These are phyloP conservation scores for Hiodon alosoides DNA, from an alignment of 2,113 vertebrate species.

Conservation along the genomic window DNA sequence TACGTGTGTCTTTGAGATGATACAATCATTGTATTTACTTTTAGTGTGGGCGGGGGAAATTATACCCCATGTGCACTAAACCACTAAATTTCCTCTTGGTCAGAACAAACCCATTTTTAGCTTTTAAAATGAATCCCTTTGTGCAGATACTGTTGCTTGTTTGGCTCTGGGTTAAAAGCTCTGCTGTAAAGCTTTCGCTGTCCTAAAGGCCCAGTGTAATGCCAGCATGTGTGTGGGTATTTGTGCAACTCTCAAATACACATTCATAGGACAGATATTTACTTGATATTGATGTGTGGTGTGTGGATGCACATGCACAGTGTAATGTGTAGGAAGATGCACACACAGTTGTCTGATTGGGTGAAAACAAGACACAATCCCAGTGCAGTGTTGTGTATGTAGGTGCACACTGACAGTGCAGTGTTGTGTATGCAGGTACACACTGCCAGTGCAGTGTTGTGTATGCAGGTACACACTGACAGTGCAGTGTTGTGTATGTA, in stretches of 20 bases:
- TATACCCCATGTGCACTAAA: constrained; percentile 1
- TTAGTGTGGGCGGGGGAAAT: constrained; percentile 21
- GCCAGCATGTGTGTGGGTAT: too few species aligned
- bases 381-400: too few species aligned
- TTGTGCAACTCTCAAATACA: too few species aligned
- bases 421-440: not conserved
- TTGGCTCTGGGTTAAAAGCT: not conserved
- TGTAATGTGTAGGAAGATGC: not conserved
- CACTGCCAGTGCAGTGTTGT: not conserved
- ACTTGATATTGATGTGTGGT: not conserved
- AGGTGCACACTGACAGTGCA: too few species aligned
- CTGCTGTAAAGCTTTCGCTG: not conserved
- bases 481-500: constrained; percentile 34
- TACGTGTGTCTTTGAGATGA: not conserved
- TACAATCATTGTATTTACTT: constrained; percentile 5
- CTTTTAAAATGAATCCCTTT: not conserved
- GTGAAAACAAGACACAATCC: too few species aligned
- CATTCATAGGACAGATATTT: too few species aligned
- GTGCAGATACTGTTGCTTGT: not conserved
- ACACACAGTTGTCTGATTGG: too few species aligned
- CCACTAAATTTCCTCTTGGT: not conserved
- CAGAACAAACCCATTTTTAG: not conserved
- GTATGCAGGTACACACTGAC: constrained; percentile 65
- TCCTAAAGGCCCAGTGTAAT: too few species aligned
- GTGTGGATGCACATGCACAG: too few species aligned